These are phyloP conservation scores for Tragelaphus scriptus DNA, from an alignment of 2,113 vertebrate genomes.

Conservation along the genomic window DNA sequence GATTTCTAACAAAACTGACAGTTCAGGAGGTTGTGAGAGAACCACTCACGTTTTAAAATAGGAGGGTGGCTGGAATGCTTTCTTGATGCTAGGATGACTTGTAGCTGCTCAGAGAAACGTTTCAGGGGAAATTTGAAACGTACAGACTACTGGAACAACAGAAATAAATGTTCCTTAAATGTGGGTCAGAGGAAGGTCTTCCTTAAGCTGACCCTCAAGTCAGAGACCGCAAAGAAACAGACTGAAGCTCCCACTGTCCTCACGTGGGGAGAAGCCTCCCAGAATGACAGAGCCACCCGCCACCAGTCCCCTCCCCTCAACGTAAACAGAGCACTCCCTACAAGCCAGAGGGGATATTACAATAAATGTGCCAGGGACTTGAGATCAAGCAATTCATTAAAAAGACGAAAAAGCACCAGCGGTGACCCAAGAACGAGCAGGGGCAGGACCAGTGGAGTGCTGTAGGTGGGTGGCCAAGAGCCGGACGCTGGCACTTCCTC, in stretches of 20 bases:
- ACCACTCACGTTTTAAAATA: background rate
- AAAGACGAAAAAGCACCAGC: background rate
- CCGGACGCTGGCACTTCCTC: rapidly evolving
- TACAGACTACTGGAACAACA: background rate
- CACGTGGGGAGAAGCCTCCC: rapidly evolving
- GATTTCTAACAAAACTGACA: background rate
- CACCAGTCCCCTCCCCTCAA: background rate
- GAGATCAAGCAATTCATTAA: background rate
- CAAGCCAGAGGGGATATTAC: too few relatives aligned
- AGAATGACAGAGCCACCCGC: background rate
- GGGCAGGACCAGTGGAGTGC: too few relatives aligned
- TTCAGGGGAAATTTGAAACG: background rate
- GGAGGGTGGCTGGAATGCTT: background rate
- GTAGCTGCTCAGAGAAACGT: background rate
- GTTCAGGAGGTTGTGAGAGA: background rate
- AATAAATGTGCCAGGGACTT: background rate
- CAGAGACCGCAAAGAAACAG: background rate
- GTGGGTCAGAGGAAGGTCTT: background rate
- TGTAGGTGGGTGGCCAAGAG: rapidly evolving
- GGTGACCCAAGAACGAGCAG: background rate
- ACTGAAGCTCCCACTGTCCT: rapidly evolving
- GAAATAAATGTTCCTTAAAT: background rate
- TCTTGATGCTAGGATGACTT: background rate
- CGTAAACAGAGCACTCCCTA: background rate
- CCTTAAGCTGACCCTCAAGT: background rate